phyloP scores from a whole-genome alignment of 1,140 invertebrate genomes.

The Bombus pyrosoma region DNA sequence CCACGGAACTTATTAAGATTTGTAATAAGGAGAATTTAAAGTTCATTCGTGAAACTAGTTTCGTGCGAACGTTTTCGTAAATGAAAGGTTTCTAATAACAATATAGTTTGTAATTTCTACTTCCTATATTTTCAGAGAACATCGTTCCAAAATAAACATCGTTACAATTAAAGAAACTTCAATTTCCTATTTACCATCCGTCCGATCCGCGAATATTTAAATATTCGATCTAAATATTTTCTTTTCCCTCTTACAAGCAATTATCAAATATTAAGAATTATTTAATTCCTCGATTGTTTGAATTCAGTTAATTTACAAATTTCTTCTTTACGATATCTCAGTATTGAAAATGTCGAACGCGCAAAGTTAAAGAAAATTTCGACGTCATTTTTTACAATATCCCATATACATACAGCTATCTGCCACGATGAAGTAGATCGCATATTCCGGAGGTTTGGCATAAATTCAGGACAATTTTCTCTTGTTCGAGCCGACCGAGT shows the following conservation, averaged over 20 bases:
- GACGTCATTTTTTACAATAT: not conserved
- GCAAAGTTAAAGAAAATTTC: not conserved
- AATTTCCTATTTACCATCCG: not conserved
- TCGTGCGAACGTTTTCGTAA: not conserved
- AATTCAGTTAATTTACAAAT: not conserved
- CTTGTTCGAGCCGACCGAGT: not conserved
- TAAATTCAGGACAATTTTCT: constrained; percentile 19
- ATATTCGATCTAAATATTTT: too few species aligned
- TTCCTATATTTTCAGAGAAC: not conserved
- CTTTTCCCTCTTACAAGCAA: too few species aligned
- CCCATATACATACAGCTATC: not conserved
- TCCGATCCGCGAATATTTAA: not conserved
- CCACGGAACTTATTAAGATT: not conserved
- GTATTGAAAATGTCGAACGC: not conserved
- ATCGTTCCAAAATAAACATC: not conserved
- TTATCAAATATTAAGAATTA: too few species aligned
- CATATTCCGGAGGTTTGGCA: not conserved
- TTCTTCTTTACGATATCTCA: not conserved
- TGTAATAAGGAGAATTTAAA: not conserved
- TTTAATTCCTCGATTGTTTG: not conserved
- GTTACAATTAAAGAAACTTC: not conserved
- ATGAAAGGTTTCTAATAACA: not conserved
- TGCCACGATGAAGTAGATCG: not conserved
- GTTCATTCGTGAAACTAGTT: not conserved
- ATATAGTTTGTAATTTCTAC: not conserved